Evolutionary conservation across 2,888 invertebrate genomes (phyloP), one percentile per base, ranked within the genome.

Genomic region (Melieria crassipennis): DNA sequence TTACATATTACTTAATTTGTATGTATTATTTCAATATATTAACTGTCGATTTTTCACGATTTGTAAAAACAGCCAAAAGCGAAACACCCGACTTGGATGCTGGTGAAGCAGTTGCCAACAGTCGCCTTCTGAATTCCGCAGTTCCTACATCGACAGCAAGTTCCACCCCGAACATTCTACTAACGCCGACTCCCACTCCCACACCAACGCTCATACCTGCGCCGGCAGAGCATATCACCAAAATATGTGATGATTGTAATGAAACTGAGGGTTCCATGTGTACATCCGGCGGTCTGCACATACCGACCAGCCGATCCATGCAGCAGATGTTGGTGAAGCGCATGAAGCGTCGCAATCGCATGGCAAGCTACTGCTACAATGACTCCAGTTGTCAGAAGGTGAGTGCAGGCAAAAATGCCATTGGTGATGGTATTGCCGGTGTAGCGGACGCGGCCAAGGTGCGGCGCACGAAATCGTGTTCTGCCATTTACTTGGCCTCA

Each of bases 381-480:
- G 89, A 89, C 73, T 78, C 74, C 48, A 78, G 78, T 75, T 81
- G 84, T 82, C 81, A 82, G 61, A 77, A 74, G 71, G 63, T 77
- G 10, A 79, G 75, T 76, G 72, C 85, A 78, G 75, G 85, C 57
- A 88, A 88, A 73, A 89, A 89, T 77, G 70, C 69, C 3, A 56
- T 70, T 7, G 69, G 71, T 30, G 72, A 71, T 10, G 85, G 86
- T 64, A 86, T 87, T 72, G 52, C 75, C 42, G 56, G 11, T 13
- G 57, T 48, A 43, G 78, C 46, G 6, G 74, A 74, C n/a, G 64
- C 57, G 67, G 80, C 82, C 5, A 86, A 88, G 80, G 89, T 91
- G 61, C 88, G 90, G 46, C 88, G 91, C 70, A 89, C 91, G n/a
- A 89, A 89, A 79, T 92, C 92, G 4, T 92, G 91, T 78, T 91